Percentiles rank a stretch among this genome's conserved stretches.
Evolutionary conservation across 2,888 invertebrate species (phyloP).

Genomic region (Eurois occulta): DNA sequence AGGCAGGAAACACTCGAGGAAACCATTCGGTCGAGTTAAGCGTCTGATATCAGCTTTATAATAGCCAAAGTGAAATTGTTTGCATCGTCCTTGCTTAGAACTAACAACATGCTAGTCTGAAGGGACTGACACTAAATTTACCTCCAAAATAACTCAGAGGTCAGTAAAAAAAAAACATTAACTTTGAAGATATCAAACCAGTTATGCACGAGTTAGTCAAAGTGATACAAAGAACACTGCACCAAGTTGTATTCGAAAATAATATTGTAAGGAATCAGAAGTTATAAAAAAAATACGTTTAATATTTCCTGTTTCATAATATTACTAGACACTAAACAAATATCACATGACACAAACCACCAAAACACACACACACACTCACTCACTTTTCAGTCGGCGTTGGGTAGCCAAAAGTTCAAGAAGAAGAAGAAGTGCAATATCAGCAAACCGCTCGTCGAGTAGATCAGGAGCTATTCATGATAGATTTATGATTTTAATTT

Average conservation of each 20-base stretch:
- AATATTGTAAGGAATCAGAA: background rate
- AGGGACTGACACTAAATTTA: background rate
- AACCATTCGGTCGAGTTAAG: background rate
- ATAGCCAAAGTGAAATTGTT: background rate
- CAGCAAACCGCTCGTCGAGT: background rate
- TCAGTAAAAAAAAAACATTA: background rate
- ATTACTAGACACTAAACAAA: background rate
- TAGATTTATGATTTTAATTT: background rate
- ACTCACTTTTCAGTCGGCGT: no score
- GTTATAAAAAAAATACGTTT: background rate
- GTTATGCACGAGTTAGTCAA: background rate
- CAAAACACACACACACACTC: no score
- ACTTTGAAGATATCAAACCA: background rate
- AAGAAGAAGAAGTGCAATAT: background rate
- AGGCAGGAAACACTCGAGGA: background rate
- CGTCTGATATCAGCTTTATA: background rate
- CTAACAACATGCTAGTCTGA: background rate
- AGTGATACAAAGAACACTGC: background rate
- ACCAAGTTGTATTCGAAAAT: background rate
- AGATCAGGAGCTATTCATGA: background rate
- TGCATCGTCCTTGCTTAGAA: background rate
- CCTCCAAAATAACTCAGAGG: background rate
- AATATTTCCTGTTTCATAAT: background rate
- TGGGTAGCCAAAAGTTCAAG: background rate
- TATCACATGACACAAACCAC: background rate